phyloP scores from a whole-genome alignment of 1,140 invertebrate genomes.

The Cardiocondyla obscurior region DNA sequence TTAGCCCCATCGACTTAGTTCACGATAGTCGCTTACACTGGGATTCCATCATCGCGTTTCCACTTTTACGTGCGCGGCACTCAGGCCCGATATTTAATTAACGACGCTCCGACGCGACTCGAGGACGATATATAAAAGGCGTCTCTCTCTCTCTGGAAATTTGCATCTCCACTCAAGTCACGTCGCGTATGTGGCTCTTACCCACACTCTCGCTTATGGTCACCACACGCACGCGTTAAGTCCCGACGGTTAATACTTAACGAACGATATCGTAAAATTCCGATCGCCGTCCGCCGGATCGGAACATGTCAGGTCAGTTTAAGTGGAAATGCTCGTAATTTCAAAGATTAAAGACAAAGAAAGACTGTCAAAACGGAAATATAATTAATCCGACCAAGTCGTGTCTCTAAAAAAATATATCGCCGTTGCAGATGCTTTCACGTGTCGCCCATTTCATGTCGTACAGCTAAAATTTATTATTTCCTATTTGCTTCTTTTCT shows the following conservation, averaged over 20 bases:
- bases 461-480: not conserved
- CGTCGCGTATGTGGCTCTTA: constrained; percentile 17
- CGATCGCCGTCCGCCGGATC: constrained; percentile 16
- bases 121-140: constrained; percentile 48
- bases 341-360: constrained; percentile 56
- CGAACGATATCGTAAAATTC: constrained; percentile 55
- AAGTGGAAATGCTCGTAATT: constrained; percentile 53
- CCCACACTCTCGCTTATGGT: constrained; percentile 37
- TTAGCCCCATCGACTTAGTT: constrained; percentile 23
- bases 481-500: not conserved
- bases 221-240: constrained; percentile 37
- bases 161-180: constrained; percentile 54
- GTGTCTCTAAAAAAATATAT: not conserved
- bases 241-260: constrained; percentile 44
- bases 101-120: constrained; percentile 27
- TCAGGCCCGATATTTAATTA: constrained; percentile 54
- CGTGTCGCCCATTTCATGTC: not conserved
- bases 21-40: constrained; percentile 31
- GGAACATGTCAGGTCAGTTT: constrained; percentile 50
- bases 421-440: not conserved
- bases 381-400: not conserved
- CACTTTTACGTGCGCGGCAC: constrained; percentile 41
- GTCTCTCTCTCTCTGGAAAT: constrained; percentile 49
- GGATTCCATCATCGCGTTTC: constrained; percentile 50
- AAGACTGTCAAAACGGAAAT: not conserved